Evolutionary conservation across 2,888 invertebrate genomes (phyloP).

Genomic region (Trichopria drosophilae): DNA sequence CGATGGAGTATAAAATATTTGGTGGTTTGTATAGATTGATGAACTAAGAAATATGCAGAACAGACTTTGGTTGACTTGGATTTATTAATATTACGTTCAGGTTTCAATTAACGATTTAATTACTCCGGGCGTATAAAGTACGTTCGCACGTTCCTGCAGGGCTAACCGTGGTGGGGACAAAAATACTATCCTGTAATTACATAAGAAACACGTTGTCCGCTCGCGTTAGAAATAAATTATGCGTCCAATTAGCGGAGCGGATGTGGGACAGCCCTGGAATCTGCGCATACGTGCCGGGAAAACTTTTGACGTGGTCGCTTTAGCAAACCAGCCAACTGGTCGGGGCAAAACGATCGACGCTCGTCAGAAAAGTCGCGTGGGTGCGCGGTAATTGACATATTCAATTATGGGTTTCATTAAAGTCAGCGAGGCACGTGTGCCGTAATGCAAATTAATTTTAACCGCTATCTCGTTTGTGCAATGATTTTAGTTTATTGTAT

Average conservation of each 20-base stretch:
- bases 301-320: conserved; percentile 29
- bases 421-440: conserved; percentile 23
- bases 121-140: conserved; percentile 27
- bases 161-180: conserved; percentile 16
- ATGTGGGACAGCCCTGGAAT: conserved; percentile 1
- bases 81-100: too few relatives aligned
- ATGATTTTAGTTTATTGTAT: too few relatives aligned
- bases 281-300: conserved; percentile 13
- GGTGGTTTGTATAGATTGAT: too few relatives aligned
- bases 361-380: conserved; percentile 18
- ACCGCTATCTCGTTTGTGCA: too few relatives aligned
- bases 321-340: conserved; percentile 12
- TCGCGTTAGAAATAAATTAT: conserved; percentile 42
- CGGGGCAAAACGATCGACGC: conserved; percentile 4
- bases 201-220: conserved; percentile 40
- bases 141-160: neutral
- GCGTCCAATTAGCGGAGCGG: conserved; percentile 43
- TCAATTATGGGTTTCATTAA: conserved; percentile 46
- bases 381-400: conserved; percentile 40
- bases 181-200: conserved; percentile 38
- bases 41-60: too few relatives aligned
- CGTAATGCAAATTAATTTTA: too few relatives aligned
- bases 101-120: conserved; percentile 41
- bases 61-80: too few relatives aligned
- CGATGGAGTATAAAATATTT: too few relatives aligned